A percentile compares a stretch with the other conserved stretches of the same genome.
Evolutionary conservation across 1,140 invertebrate species (phyloP).

Genomic region (Stratiolaelaps scimitus): DNA sequence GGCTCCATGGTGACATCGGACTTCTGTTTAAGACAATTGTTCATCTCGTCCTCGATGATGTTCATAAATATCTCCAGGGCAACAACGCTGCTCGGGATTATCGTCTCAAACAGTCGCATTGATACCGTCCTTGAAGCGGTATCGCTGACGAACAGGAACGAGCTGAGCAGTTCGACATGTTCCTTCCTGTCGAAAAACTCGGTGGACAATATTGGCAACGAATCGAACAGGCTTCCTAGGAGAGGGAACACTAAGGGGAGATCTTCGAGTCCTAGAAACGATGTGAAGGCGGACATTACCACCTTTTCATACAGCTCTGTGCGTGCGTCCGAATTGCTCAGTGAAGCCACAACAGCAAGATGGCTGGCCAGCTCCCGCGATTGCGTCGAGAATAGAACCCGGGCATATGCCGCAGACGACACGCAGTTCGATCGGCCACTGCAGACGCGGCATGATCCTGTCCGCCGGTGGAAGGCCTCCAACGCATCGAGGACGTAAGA

Average conservation of each 20-base stretch:
- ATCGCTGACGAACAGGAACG: background rate
- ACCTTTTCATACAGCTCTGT: constrained; percentile 6
- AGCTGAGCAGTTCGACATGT: constrained; percentile 16
- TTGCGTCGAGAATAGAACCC: constrained; percentile 3
- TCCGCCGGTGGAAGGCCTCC: background rate
- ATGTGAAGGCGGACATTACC: constrained; percentile 8
- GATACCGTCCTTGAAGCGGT: background rate
- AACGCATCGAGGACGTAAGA: background rate
- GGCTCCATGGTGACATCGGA: constrained; percentile 1
- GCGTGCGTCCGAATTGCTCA: background rate
- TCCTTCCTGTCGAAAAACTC: constrained; percentile 23
- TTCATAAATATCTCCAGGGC: constrained; percentile 15
- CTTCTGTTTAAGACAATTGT: constrained; percentile 9
- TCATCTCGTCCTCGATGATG: constrained; percentile 26
- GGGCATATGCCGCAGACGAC: background rate
- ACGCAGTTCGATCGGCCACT: no score
- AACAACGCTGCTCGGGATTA: background rate
- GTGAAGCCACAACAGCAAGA: background rate
- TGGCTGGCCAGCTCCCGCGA: background rate
- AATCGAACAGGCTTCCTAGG: background rate
- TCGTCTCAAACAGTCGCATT: constrained; percentile 14
- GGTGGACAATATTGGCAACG: background rate
- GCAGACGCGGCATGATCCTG: constrained; percentile 5
- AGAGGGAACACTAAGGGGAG: constrained; percentile 9
- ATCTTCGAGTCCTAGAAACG: constrained; percentile 20